Evolutionary conservation across 64 coral and sea anemone genomes (phyloP).

Genomic region (Stylophora pistillata): DNA sequence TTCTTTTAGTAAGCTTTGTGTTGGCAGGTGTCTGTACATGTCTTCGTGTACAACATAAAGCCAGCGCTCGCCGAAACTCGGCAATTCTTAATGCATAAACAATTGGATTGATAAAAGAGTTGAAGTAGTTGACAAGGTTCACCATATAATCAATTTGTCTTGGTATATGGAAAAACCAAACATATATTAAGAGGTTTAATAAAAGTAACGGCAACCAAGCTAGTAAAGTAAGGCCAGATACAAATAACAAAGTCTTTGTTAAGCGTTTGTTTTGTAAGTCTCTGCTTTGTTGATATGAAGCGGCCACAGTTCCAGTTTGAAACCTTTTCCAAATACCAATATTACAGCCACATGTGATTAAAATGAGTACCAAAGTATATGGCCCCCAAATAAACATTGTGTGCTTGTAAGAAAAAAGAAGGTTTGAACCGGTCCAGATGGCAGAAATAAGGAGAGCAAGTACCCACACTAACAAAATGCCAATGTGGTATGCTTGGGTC

Average conservation of each 20-base stretch:
- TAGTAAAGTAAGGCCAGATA: background rate
- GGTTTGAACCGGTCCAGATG: background rate
- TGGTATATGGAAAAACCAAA: no score
- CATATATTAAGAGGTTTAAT: background rate
- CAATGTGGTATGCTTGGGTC: background rate
- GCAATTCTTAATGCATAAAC: no score
- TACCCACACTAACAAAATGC: background rate
- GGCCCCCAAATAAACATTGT: no score
- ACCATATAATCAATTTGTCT: no score
- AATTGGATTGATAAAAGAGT: no score
- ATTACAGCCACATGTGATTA: background rate
- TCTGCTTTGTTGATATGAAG: background rate
- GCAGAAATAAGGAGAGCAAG: background rate
- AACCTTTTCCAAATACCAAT: background rate
- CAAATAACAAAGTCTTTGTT: no score
- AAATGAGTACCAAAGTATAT: background rate
- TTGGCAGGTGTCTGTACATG: no score
- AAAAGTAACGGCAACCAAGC: background rate
- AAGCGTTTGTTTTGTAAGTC: background rate
- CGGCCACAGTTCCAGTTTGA: background rate
- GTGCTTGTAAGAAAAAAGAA: background rate
- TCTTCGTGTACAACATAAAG: no score
- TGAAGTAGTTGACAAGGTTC: no score
- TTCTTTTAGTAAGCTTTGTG: no score
- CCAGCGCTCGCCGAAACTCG: background rate